Base-by-base conservation (phyloP, 2,797 vertebrate species). In the Vireo griseus region DNA sequence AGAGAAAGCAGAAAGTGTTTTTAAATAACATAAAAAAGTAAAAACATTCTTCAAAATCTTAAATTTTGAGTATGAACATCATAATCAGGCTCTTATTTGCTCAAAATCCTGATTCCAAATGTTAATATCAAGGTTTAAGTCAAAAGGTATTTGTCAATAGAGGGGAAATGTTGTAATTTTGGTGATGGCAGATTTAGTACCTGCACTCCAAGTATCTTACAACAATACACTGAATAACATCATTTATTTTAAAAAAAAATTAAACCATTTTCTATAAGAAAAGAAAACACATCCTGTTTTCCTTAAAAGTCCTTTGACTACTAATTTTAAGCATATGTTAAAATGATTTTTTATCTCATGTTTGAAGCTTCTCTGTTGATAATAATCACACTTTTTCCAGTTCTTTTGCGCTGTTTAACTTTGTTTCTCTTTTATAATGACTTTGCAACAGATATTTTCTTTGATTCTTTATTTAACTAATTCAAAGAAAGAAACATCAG, bases 1-100 rank as follows among this genome's bases (percentile, higher is more conserved):
- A 76, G 72, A 86, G 42, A 83, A 95, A 80, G 42, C 21, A 8
- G 47, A 81, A 95, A 84, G 45, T 28, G 12, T 3, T 88, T 33
- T 54, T 51, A 63, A 85, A 52, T 37, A 54, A 89, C 39, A 89
- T 44, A 78, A 82, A 94, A 94, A 94, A 5, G 14, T 66, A 47
- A 85, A 95, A 87, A 5, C 5, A 1, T 88, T 92, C 71, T 58
- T 55, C 80, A 79, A 63, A 74, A 18, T 4, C 24, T 24, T 40
- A 14, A 28, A 13, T 47, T 66, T 44, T 79, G 9, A 29, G 7
- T 44, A 33, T 33, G 8, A 75, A 10, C 31, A 57, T 33, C 42
- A 24, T 2, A 12, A 12, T 20, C 24, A 63, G 22, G 28, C 3
- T 35, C 8, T 26, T 31, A 72, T 37, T 19, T 2, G 1, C 26